Evolutionary conservation across 2,113 vertebrate species (phyloP).

Genomic region (human (Homo sapiens)): DNA sequence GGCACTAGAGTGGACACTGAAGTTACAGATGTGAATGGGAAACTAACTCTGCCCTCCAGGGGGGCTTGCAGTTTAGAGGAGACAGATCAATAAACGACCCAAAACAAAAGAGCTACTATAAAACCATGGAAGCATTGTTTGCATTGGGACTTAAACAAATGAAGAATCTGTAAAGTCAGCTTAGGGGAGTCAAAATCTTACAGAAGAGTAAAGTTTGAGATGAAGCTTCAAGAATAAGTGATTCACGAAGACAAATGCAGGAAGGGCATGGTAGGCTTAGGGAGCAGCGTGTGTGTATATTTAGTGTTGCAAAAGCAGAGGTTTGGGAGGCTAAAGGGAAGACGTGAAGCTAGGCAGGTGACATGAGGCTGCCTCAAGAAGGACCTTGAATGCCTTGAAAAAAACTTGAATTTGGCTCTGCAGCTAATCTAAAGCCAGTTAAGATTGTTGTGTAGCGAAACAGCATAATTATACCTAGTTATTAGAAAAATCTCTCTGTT

Average conservation of each 20-base stretch:
- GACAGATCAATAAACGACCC: neutral
- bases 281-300: neutral
- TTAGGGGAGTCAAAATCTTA: neutral
- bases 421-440: neutral
- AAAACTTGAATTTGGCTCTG: constrained; percentile 15
- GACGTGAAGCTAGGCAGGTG: neutral
- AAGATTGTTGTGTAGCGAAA: neutral
- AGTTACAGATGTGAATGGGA: neutral
- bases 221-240: neutral
- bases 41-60: neutral
- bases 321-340: neutral
- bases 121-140: neutral
- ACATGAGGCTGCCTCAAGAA: neutral
- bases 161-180: neutral
- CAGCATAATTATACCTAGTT: neutral
- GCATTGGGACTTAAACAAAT: neutral
- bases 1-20: rapidly evolving
- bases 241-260: neutral
- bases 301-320: neutral
- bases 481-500: neutral
- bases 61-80: neutral
- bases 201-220: neutral
- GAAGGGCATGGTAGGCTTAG: neutral
- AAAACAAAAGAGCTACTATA: neutral
- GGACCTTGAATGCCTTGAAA: neutral